Conservation (phyloP, 2,888 invertebrate genomes). For the Nomada ruficornis region DNA sequence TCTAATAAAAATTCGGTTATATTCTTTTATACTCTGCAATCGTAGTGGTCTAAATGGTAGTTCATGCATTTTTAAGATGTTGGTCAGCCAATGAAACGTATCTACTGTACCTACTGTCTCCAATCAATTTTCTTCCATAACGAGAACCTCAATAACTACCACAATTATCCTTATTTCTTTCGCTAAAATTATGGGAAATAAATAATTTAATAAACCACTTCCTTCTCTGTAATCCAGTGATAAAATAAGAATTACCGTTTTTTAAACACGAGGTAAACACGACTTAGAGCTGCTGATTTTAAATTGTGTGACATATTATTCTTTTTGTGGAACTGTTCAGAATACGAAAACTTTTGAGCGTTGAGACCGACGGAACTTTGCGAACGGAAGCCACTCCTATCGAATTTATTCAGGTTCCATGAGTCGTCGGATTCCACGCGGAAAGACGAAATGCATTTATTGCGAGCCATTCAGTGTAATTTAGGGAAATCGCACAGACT, state of each 20-base stretch:
- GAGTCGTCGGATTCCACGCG: conserved; percentile 12
- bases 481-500: background rate
- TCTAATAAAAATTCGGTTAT: no score
- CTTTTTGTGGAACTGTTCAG: conserved; percentile 2
- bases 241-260: background rate
- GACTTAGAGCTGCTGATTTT: background rate
- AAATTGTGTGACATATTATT: conserved; percentile 9
- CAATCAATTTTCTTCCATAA: no score
- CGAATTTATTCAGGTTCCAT: conserved; percentile 24
- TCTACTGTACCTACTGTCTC: no score
- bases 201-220: background rate
- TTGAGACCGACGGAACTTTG: conserved; percentile 18
- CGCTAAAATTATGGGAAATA: background rate
- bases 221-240: background rate
- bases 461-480: conserved; percentile 15
- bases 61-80: no score
- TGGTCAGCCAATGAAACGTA: no score
- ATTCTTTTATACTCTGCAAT: no score
- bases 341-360: conserved; percentile 14
- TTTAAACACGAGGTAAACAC: background rate
- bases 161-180: background rate
- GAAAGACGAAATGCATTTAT: conserved; percentile 25
- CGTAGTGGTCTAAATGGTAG: no score
- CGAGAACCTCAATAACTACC: no score
- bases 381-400: background rate